These are phyloP conservation scores for Channa maculata DNA, from an alignment of 2,113 vertebrate species.

Conservation along the genomic window DNA sequence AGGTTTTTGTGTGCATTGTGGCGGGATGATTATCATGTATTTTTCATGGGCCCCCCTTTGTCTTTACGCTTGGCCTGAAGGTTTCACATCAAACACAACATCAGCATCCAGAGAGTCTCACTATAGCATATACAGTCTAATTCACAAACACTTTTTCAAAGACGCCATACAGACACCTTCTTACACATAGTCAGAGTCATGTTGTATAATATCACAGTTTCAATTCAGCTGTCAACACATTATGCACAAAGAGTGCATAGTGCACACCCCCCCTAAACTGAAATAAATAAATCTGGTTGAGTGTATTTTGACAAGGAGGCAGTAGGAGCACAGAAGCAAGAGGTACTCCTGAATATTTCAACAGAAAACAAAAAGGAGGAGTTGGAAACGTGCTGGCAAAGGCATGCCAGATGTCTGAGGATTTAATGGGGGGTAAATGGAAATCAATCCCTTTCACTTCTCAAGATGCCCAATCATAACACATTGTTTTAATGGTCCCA, in stretches of 20 bases:
- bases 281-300: constrained; percentile 67
- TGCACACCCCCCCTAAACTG: constrained; percentile 17
- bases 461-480: constrained; percentile 86
- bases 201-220: constrained; percentile 63
- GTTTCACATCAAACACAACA: constrained; percentile 66
- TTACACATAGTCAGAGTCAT: constrained; percentile 13
- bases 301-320: constrained; percentile 83
- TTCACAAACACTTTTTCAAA: constrained; percentile 9
- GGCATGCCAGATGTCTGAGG: constrained; percentile 85
- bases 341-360: constrained; percentile 87
- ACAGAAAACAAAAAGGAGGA: constrained; percentile 75
- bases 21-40: constrained; percentile 78
- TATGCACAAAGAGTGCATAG: constrained; percentile 16
- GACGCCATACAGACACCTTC: constrained; percentile 18
- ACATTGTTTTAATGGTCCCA: constrained; percentile 79
- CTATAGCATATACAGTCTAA: constrained; percentile 5
- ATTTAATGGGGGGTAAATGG: constrained; percentile 83
- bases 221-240: constrained; percentile 49
- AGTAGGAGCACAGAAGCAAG: constrained; percentile 77
- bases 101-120: constrained; percentile 38
- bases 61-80: constrained; percentile 71
- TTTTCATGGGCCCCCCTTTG: constrained; percentile 74
- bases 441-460: constrained; percentile 84
- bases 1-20: constrained; percentile 71
- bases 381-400: constrained; percentile 46